phyloP scores from a whole-genome alignment of 2,888 invertebrate species.

The Zhuqinia jingwanae region DNA sequence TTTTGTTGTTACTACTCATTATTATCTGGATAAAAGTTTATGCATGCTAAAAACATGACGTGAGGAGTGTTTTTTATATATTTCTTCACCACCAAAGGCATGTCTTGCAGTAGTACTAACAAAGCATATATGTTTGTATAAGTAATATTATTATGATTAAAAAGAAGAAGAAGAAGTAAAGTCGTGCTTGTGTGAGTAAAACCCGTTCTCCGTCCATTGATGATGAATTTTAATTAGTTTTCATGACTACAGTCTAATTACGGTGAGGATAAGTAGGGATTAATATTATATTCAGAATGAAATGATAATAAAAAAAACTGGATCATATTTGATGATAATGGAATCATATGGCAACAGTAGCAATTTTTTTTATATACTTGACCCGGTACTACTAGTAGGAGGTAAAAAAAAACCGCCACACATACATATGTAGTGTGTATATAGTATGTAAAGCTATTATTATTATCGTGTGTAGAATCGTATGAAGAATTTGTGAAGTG shows the following conservation, averaged over 20 bases:
- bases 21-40: slow-evolving; percentile 43
- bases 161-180: too few relatives aligned
- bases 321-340: slow-evolving; percentile 40
- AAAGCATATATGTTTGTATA: slow-evolving; percentile 29
- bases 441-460: slow-evolving; percentile 19
- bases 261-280: slow-evolving; percentile 53
- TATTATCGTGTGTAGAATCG: slow-evolving; percentile 18
- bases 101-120: not conserved
- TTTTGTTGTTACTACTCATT: slow-evolving; percentile 23
- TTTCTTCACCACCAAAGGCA: slow-evolving; percentile 2
- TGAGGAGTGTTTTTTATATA: slow-evolving; percentile 35
- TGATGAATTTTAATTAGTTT: slow-evolving; percentile 70
- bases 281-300: slow-evolving; percentile 57
- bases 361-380: slow-evolving; percentile 1
- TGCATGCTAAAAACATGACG: slow-evolving; percentile 30
- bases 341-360: slow-evolving; percentile 12
- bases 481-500: slow-evolving; percentile 28
- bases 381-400: not conserved
- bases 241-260: slow-evolving; percentile 54
- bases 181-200: slow-evolving; percentile 33
- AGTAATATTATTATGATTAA: too few relatives aligned
- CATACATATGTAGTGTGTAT: slow-evolving; percentile 4
- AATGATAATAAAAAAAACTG: too few relatives aligned
- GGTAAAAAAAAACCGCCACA: not conserved
- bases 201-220: slow-evolving; percentile 60